Percentiles rank a stretch among this genome's conserved stretches.
phyloP scores from a whole-genome alignment of 2,888 invertebrate genomes.

The Phania funesta region DNA sequence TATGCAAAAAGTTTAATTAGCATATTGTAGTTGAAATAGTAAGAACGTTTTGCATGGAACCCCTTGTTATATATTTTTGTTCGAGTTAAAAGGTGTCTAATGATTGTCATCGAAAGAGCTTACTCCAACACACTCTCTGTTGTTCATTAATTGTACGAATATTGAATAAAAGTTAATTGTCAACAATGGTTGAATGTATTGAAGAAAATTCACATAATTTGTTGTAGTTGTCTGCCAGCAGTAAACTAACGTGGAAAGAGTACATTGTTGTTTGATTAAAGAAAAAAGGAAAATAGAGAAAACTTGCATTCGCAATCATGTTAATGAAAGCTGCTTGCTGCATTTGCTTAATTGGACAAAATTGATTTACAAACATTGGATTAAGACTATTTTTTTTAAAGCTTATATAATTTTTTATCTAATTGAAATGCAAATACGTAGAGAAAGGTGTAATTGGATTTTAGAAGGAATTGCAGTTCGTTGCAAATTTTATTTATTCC shows the following conservation, averaged over 20 bases:
- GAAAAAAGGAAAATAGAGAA: background rate
- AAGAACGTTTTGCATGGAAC: constrained; percentile 3
- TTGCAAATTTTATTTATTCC: background rate
- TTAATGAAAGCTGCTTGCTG: constrained; percentile 31
- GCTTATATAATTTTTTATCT: background rate
- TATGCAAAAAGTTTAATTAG: constrained; percentile 28
- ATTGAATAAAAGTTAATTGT: constrained; percentile 27
- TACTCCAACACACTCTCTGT: background rate
- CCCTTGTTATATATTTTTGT: background rate
- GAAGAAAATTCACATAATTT: no score
- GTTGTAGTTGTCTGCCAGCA: no score
- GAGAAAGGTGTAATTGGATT: constrained; percentile 33
- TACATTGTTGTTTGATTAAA: background rate
- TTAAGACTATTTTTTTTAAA: constrained; percentile 9
- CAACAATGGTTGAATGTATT: constrained; percentile 3
- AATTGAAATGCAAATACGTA: constrained; percentile 32
- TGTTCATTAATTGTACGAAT: constrained; percentile 13
- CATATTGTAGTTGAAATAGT: constrained; percentile 8
- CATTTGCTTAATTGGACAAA: constrained; percentile 52
- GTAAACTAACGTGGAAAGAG: background rate
- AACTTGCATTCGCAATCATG: constrained; percentile 26
- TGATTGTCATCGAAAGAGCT: constrained; percentile 18
- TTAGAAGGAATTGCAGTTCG: constrained; percentile 2
- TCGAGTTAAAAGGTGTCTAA: constrained; percentile 37
- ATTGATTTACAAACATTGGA: constrained; percentile 57